phyloP scores from a whole-genome alignment of 2,888 invertebrate genomes.

The Lasius platythorax region DNA sequence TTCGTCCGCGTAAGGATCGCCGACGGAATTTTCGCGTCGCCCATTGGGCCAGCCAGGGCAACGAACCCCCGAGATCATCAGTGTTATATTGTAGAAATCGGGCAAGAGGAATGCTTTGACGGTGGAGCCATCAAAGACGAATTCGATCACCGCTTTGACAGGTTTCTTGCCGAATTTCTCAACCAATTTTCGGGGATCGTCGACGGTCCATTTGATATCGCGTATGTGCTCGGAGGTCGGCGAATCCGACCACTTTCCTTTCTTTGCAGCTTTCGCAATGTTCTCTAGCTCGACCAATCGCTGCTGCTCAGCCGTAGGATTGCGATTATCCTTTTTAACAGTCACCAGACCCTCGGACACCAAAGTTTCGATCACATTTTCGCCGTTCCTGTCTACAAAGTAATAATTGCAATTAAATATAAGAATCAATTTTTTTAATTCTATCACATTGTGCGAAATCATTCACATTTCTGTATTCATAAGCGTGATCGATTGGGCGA shows the following conservation, averaged over 20 bases:
- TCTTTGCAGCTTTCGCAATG: conserved; percentile 94
- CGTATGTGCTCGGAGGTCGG: conserved; percentile 91
- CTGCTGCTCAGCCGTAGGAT: conserved; percentile 90
- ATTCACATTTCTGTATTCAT: too few species aligned
- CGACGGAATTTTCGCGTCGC: conserved; percentile 90
- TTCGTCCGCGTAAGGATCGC: conserved; percentile 94
- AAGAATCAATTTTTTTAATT: conserved; percentile 10
- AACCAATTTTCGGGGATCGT: conserved; percentile 93
- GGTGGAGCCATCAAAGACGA: conserved; percentile 99
- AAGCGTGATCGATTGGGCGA: too few species aligned
- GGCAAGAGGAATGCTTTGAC: conserved; percentile 96
- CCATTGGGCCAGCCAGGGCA: conserved; percentile 93
- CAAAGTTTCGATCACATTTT: conserved; percentile 95
- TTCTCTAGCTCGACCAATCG: conserved; percentile 95
- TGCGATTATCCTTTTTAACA: conserved; percentile 90
- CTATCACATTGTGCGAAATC: neutral
- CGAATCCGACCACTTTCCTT: conserved; percentile 92
- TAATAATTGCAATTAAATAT: neutral
- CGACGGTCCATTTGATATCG: conserved; percentile 95
- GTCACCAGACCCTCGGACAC: conserved; percentile 96
- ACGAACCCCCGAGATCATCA: conserved; percentile 98
- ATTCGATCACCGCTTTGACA: conserved; percentile 97
- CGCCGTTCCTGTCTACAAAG: conserved; percentile 81
- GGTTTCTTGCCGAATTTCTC: conserved; percentile 95
- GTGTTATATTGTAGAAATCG: conserved; percentile 95